Conservation (phyloP, 2,888 invertebrate genomes). For the Schizaphis graminum region DNA sequence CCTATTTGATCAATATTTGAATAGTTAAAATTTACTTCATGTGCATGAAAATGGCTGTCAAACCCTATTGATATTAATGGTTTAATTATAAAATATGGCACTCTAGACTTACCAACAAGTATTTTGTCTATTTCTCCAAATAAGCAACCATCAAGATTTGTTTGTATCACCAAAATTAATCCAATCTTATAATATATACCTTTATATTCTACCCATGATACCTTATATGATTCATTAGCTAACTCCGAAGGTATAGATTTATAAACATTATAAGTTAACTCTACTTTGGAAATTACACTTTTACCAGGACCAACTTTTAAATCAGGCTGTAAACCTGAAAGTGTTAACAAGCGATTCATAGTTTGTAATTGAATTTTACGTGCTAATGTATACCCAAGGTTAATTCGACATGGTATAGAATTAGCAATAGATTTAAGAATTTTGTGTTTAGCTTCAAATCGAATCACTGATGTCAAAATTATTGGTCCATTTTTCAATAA, state of each 20-base stretch:
- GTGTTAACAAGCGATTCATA: neutral
- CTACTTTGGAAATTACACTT: neutral
- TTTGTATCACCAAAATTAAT: neutral
- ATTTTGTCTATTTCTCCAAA: neutral
- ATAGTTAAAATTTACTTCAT: neutral
- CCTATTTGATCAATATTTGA: too few relatives aligned
- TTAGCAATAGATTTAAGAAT: neutral
- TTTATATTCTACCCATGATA: neutral
- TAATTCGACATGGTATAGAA: neutral
- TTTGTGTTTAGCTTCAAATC: conserved; percentile 7
- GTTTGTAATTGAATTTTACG: neutral
- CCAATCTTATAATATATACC: neutral
- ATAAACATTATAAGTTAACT: too few relatives aligned
- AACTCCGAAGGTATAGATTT: neutral
- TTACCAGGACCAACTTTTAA: neutral
- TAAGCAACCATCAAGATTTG: neutral
- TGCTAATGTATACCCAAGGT: too few relatives aligned
- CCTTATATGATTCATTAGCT: neutral
- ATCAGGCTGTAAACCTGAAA: neutral
- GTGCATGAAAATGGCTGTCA: neutral
- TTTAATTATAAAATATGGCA: neutral
- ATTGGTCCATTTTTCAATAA: neutral
- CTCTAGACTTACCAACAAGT: neutral
- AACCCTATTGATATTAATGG: neutral
- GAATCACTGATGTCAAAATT: neutral